Evolutionary conservation across 2,888 invertebrate genomes (phyloP).

Genomic region (Drosophila incognita): DNA sequence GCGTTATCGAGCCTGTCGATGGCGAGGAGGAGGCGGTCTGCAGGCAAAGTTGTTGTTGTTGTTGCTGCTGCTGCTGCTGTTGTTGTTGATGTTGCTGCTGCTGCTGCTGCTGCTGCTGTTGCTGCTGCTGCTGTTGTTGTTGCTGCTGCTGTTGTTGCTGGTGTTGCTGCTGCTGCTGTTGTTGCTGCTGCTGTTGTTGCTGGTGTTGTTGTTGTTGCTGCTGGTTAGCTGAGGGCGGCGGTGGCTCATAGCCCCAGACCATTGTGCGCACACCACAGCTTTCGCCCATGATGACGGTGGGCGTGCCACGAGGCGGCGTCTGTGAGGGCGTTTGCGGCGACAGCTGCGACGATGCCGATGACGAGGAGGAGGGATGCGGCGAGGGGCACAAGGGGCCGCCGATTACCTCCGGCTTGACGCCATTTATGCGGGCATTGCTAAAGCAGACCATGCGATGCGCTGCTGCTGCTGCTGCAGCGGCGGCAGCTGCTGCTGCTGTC

Average conservation of each 20-base stretch:
- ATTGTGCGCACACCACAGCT: conserved; percentile 93
- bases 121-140: conserved; percentile 42
- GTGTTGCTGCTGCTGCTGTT: conserved; percentile 64
- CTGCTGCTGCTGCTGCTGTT: neutral
- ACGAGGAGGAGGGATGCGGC: conserved; percentile 83
- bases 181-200: conserved; percentile 63
- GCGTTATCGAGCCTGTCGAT: conserved; percentile 84
- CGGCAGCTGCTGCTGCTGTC: conserved; percentile 80
- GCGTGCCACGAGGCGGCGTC: conserved; percentile 88
- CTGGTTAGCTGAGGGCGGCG: conserved; percentile 83
- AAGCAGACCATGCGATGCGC: conserved; percentile 86
- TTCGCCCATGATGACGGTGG: conserved; percentile 97
- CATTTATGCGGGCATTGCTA: conserved; percentile 89
- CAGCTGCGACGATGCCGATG: conserved; percentile 82
- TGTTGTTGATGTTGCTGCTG: conserved; percentile 1
- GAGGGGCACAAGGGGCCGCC: conserved; percentile 86
- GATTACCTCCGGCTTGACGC: conserved; percentile 93
- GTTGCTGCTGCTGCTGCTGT: conserved; percentile 25
- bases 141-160: conserved; percentile 56
- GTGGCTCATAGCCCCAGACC: conserved; percentile 88
- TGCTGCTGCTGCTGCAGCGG: conserved; percentile 81
- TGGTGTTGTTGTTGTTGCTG: conserved; percentile 66
- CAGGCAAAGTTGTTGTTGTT: conserved; percentile 59
- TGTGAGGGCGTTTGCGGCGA: conserved; percentile 85
- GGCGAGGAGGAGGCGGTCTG: conserved; percentile 86